Evolutionary conservation across 2,888 invertebrate species (phyloP).

Genomic region (Chalcosyrphus nemorum): DNA sequence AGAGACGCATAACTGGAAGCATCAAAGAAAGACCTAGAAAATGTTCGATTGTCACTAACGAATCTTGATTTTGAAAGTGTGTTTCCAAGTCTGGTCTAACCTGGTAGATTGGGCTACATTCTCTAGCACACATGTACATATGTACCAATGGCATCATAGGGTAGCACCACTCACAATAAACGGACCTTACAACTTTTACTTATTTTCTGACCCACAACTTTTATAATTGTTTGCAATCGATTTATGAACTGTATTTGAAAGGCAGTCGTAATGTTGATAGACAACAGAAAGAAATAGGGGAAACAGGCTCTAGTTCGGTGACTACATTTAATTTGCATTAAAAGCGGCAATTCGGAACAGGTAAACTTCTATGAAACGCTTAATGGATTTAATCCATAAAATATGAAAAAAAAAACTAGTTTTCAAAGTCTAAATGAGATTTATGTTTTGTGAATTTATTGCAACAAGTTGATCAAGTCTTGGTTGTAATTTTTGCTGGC

Average conservation of each 20-base stretch:
- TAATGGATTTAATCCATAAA: conserved; percentile 5
- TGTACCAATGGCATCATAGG: too few species aligned
- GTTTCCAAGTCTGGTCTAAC: too few species aligned
- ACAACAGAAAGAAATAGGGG: not conserved
- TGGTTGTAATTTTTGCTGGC: not conserved
- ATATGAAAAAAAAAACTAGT: conserved; percentile 17
- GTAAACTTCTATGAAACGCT: not conserved
- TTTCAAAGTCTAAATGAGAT: not conserved
- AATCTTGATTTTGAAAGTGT: too few species aligned
- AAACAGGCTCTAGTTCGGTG: not conserved
- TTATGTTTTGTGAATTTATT: not conserved
- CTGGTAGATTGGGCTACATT: too few species aligned
- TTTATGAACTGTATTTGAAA: not conserved
- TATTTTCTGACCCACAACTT: not conserved
- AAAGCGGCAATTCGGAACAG: not conserved
- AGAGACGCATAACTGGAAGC: too few species aligned
- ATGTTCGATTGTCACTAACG: too few species aligned
- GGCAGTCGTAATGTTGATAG: not conserved
- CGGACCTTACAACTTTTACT: too few species aligned
- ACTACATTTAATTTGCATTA: conserved; percentile 13
- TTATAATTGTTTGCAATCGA: not conserved
- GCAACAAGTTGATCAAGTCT: not conserved
- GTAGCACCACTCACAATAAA: too few species aligned
- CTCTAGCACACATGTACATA: too few species aligned
- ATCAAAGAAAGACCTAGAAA: too few species aligned